Percentiles rank a stretch among this genome's conserved stretches.
Evolutionary conservation across 2,113 vertebrate genomes (phyloP).

Genomic region (Cololabis saira): DNA sequence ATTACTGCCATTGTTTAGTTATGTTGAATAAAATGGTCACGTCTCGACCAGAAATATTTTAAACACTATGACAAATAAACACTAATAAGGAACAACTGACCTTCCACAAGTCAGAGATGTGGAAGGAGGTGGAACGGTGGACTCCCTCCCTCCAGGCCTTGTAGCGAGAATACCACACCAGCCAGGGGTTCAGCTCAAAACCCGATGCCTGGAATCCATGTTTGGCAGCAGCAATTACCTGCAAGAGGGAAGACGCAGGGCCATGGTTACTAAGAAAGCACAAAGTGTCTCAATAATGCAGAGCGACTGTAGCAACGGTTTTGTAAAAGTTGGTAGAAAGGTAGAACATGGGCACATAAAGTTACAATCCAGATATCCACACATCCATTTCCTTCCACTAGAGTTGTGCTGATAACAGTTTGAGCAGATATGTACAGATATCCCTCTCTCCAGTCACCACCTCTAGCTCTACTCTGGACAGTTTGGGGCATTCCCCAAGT

Average conservation of each 20-base stretch:
- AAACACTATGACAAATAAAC: too few relatives aligned
- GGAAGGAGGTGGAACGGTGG: slow-evolving; percentile 84
- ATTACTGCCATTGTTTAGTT: not conserved
- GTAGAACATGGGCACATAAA: too few relatives aligned
- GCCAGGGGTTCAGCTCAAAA: slow-evolving; percentile 96
- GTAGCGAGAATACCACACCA: slow-evolving; percentile 94
- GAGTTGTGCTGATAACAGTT: too few relatives aligned
- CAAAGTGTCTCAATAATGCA: too few relatives aligned
- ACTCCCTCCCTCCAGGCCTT: slow-evolving; percentile 91
- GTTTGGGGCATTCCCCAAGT: too few relatives aligned
- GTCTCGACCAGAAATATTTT: not conserved
- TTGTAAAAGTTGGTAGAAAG: too few relatives aligned
- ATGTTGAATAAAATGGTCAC: not conserved
- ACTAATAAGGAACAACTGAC: slow-evolving; percentile 68
- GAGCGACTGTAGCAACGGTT: too few relatives aligned
- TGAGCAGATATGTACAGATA: too few relatives aligned
- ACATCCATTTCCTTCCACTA: too few relatives aligned
- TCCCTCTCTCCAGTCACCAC: too few relatives aligned
- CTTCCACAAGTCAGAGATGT: slow-evolving; percentile 96
- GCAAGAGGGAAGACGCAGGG: not conserved
- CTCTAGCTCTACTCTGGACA: too few relatives aligned
- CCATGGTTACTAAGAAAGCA: not conserved
- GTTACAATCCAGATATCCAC: too few relatives aligned
- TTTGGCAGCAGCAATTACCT: slow-evolving; percentile 97
- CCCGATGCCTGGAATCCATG: slow-evolving; percentile 89